Evolutionary conservation across 1,140 invertebrate species (phyloP).

Genomic region (Leptoteleia sp.): DNA sequence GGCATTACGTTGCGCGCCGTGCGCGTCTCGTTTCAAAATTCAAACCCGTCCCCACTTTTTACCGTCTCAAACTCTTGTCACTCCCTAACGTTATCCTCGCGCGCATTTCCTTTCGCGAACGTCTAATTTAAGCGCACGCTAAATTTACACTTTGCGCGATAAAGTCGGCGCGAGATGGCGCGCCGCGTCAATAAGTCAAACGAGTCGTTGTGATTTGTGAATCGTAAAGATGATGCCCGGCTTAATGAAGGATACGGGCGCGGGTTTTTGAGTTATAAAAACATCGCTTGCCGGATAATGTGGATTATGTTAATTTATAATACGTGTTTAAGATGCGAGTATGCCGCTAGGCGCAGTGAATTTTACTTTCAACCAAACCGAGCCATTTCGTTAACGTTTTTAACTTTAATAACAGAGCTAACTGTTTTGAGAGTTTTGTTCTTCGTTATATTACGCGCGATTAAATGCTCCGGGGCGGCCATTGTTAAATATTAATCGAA

Average conservation of each 20-base stretch:
- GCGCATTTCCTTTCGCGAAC: slow-evolving; percentile 11
- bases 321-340: slow-evolving; percentile 34
- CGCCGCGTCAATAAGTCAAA: slow-evolving; percentile 44
- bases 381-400: slow-evolving; percentile 7
- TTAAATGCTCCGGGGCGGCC: no score
- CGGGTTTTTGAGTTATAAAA: slow-evolving; percentile 13
- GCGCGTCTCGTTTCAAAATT: slow-evolving; percentile 45
- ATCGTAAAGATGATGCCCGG: slow-evolving; percentile 13
- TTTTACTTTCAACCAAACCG: slow-evolving; percentile 3
- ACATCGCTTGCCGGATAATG: slow-evolving; percentile 12
- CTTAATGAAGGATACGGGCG: slow-evolving; percentile 13
- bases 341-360: slow-evolving; percentile 9
- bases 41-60: slow-evolving; percentile 28
- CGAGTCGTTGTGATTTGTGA: slow-evolving; percentile 24
- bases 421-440: slow-evolving; percentile 16
- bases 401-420: slow-evolving; percentile 15
- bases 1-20: slow-evolving; percentile 28
- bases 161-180: slow-evolving; percentile 17
- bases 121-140: slow-evolving; percentile 18
- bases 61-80: slow-evolving; percentile 46
- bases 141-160: slow-evolving; percentile 19
- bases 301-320: slow-evolving; percentile 37
- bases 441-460: slow-evolving; percentile 2
- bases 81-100: slow-evolving; percentile 26
- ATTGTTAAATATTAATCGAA: no score